phyloP scores from a whole-genome alignment of 1,140 invertebrate genomes.

The Drosophila simulans region DNA sequence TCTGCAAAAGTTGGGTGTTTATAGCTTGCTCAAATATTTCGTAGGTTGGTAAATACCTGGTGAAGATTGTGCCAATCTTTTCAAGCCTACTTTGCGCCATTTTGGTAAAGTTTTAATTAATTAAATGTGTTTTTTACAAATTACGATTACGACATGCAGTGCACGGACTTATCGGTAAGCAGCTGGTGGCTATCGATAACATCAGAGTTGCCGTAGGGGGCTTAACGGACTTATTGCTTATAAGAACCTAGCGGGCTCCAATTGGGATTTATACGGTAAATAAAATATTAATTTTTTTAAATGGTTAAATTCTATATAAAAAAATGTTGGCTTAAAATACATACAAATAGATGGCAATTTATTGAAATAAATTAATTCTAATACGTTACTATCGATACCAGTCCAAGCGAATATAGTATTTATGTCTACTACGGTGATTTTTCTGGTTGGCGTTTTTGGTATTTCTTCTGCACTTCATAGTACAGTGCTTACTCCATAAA shows the following conservation, averaged over 20 bases:
- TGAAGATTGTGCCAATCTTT: constrained; percentile 90
- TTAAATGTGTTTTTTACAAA: constrained; percentile 21
- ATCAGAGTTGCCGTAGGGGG: not conserved
- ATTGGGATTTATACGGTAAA: too few relatives aligned
- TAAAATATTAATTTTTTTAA: too few relatives aligned
- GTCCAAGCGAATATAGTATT: not conserved
- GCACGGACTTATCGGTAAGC: not conserved
- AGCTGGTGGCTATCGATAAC: not conserved
- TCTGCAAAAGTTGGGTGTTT: constrained; percentile 85
- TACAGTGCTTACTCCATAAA: not conserved
- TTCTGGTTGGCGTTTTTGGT: not conserved
- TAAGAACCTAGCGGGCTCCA: too few relatives aligned
- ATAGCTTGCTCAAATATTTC: not conserved
- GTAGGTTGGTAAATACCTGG: constrained; percentile 85
- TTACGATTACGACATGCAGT: constrained; percentile 64
- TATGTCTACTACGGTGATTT: not conserved
- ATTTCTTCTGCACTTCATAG: not conserved
- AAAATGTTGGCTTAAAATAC: too few relatives aligned
- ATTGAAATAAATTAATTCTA: too few relatives aligned
- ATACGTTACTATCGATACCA: not conserved
- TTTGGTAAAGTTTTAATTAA: constrained; percentile 36
- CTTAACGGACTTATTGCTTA: not conserved
- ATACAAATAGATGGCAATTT: too few relatives aligned
- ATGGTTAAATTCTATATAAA: too few relatives aligned
- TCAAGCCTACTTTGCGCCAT: constrained; percentile 90